Evolutionary conservation across 2,888 invertebrate species (phyloP).

Genomic region (Eulithis testata): DNA sequence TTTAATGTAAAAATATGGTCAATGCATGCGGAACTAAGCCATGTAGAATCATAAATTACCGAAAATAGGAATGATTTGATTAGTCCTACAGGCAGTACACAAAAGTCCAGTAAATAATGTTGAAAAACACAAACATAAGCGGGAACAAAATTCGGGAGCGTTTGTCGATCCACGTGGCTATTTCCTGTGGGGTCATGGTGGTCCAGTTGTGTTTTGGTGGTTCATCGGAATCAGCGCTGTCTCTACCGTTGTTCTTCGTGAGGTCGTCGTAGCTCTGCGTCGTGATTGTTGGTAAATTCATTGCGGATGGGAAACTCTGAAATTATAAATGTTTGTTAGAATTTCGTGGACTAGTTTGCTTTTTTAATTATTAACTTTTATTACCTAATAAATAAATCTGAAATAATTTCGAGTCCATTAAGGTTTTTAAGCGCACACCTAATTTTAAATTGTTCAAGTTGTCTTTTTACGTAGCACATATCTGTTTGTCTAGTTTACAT

Average conservation of each 20-base stretch:
- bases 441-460: too few species aligned
- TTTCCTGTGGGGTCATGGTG: constrained; percentile 94
- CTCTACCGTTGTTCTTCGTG: constrained; percentile 60
- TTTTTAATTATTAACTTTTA: too few species aligned
- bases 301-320: constrained; percentile 87
- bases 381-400: too few species aligned
- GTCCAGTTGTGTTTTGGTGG: constrained; percentile 86
- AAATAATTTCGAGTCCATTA: too few species aligned
- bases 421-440: too few species aligned
- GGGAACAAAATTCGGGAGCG: constrained; percentile 92
- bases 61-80: background rate
- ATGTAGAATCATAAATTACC: background rate
- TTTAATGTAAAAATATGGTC: too few species aligned
- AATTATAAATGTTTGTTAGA: constrained; percentile 31
- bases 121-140: constrained; percentile 90
- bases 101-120: constrained; percentile 91
- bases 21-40: too few species aligned
- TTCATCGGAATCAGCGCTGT: constrained; percentile 70
- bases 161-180: constrained; percentile 94
- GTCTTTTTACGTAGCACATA: too few species aligned
- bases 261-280: constrained; percentile 88
- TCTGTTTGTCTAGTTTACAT: too few species aligned
- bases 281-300: constrained; percentile 88
- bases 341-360: too few species aligned
- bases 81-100: constrained; percentile 81